Evolutionary conservation across 2,113 vertebrate species (phyloP).

Genomic region (Chaetorhynchus papuensis): DNA sequence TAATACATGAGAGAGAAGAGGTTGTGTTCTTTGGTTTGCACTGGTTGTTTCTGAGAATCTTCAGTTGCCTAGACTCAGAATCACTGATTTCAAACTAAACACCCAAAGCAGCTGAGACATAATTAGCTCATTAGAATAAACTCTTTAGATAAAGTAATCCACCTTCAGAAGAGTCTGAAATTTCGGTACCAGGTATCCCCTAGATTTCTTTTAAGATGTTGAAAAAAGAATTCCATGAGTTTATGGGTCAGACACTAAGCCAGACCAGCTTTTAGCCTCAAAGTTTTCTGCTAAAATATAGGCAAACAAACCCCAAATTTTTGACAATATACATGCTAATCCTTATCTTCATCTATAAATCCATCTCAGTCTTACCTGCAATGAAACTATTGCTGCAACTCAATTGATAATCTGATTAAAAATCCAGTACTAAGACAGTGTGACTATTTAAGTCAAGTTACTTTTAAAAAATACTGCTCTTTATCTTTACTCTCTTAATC

Average conservation of each 20-base stretch:
- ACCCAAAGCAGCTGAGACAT: neutral
- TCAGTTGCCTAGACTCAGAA: neutral
- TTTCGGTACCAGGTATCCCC: fast-evolving
- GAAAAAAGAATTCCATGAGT: neutral
- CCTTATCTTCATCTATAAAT: neutral
- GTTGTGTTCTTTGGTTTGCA: neutral
- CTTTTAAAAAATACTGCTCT: neutral
- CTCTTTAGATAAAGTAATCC: neutral
- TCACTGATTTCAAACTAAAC: neutral
- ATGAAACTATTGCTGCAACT: neutral
- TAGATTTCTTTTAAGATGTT: neutral
- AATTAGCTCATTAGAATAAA: neutral
- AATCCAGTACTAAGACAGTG: neutral
- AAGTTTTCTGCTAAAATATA: neutral
- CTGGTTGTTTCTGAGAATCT: neutral
- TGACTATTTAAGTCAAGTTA: neutral
- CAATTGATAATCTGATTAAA: neutral
- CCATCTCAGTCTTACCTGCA: neutral
- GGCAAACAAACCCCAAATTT: neutral
- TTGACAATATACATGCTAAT: neutral
- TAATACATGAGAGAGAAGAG: neutral
- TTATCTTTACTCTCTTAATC: neutral
- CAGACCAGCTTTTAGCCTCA: neutral
- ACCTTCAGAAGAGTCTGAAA: neutral
- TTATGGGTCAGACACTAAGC: neutral